Percentiles rank a stretch among this genome's conserved stretches.
These are phyloP conservation scores for Rhysida immarginata DNA, from an alignment of 1,140 invertebrate genomes.

Conservation along the genomic window DNA sequence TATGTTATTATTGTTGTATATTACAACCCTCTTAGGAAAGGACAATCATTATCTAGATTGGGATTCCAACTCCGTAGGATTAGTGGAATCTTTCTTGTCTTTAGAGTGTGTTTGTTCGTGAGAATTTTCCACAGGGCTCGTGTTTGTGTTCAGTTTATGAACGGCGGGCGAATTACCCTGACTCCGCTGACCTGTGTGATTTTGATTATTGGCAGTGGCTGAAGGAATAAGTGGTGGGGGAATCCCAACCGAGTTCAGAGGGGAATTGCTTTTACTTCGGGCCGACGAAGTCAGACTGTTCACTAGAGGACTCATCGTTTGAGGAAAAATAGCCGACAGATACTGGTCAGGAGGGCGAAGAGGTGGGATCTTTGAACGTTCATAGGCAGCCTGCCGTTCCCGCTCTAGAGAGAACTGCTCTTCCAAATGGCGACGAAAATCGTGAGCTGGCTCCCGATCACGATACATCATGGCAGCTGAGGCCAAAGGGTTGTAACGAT, in stretches of 20 bases:
- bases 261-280: constrained; percentile 9
- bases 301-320: constrained; percentile 5
- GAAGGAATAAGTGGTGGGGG: constrained; percentile 10
- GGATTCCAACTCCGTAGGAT: constrained; percentile 6
- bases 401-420: constrained; percentile 5
- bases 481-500: constrained; percentile 7
- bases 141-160: constrained; percentile 6
- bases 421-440: constrained; percentile 7
- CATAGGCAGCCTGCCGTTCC: constrained; percentile 5
- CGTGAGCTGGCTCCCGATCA: neutral
- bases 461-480: constrained; percentile 5
- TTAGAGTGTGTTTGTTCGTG: neutral
- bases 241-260: constrained; percentile 2
- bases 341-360: constrained; percentile 3
- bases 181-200: constrained; percentile 8
- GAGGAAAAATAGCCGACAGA: constrained; percentile 3
- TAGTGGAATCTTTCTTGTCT: constrained; percentile 6
- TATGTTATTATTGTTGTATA: too few species aligned
- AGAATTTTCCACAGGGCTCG: neutral
- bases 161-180: constrained; percentile 7
- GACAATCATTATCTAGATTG: constrained; percentile 12
- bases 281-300: neutral
- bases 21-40: too few species aligned
- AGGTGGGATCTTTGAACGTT: neutral
- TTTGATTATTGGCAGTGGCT: constrained; percentile 7